Percentiles rank a stretch among this genome's conserved stretches.
Conservation (phyloP, 2,888 invertebrate genomes). For the Drosophila pseudotakahashii region DNA sequence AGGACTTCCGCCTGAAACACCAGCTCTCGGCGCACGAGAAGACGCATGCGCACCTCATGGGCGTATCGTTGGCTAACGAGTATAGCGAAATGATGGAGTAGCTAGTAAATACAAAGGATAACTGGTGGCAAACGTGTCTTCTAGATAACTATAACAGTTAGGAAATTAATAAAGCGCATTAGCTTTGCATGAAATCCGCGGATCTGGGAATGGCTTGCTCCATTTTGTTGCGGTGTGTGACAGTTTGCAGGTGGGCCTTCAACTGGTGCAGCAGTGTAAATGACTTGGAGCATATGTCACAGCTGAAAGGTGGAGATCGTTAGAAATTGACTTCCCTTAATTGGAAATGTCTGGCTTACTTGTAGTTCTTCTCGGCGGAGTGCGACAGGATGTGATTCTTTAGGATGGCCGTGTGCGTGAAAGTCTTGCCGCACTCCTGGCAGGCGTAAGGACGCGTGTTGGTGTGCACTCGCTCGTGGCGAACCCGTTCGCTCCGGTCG, state of each 20-base stretch:
- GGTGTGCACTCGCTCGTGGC: slow-evolving; percentile 78
- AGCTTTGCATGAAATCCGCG: slow-evolving; percentile 15
- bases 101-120: slow-evolving; percentile 4
- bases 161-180: not conserved
- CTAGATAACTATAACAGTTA: slow-evolving; percentile 18
- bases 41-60: slow-evolving; percentile 51
- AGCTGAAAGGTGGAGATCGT: slow-evolving; percentile 51
- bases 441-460: slow-evolving; percentile 81
- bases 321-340: not conserved
- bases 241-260: slow-evolving; percentile 81
- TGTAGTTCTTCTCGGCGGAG: slow-evolving; percentile 69
- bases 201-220: slow-evolving; percentile 47
- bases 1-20: slow-evolving; percentile 82
- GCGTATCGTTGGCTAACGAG: not conserved
- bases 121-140: not conserved
- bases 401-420: slow-evolving; percentile 80
- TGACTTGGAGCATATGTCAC: slow-evolving; percentile 78
- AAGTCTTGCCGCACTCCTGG: slow-evolving; percentile 78
- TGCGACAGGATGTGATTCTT: slow-evolving; percentile 78
- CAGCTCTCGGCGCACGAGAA: slow-evolving; percentile 82
- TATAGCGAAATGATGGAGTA: slow-evolving; percentile 5
- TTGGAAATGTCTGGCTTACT: slow-evolving; percentile 19
- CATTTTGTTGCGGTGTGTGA: slow-evolving; percentile 77
- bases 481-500: slow-evolving; percentile 69
- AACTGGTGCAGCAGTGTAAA: slow-evolving; percentile 82